Base-by-base conservation (phyloP, 2,797 vertebrate genomes). In the Sebastes miniatus region DNA sequence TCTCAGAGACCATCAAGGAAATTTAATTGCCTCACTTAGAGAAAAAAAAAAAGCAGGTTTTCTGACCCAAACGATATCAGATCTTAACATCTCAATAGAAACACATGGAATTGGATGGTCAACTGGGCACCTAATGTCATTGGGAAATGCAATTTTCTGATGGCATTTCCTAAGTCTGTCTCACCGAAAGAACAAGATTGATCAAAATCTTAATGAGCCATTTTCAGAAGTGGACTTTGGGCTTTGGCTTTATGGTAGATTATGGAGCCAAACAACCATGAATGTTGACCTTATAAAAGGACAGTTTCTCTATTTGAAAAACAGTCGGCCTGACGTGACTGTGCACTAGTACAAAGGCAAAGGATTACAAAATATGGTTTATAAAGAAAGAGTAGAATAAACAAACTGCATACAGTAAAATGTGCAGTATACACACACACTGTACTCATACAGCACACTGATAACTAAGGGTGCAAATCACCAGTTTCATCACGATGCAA, bases 11-110 rank as follows among this genome's bases (percentile, higher is more conserved):
- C 97, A 97, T 98, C 96, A 96, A 97, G 97, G 96, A 98, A 98
- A 99, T 99, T 96, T 97, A 98, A 99, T 99, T 98, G 97, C 97
- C 97, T 96, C 95, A 98, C 98, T 98, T 96, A 97, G 96, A 93
- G 90, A 90, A 89, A 90, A 90, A 90, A 90, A 90, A 90, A 95
- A 93, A 91, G 82, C 77, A 95, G 96, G 95, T 98, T 98, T 98
- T 98, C 96, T 97, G 96, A 96, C 97, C 95, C 96, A 98, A 98
- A 99, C 97, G 95, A 98, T 98, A 99, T 99, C 97, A 99, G 97
- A 98, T 96, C 95, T 95, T 98, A 99, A 98, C 97, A 97, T 97
- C 96, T 97, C 96, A 96, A 97, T 96, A 97, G 97, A 99, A 99
- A 97, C 96, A 97, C 97, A 97, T 98, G 96, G 96, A 96, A 98